These are phyloP conservation scores for Lepus americanus DNA, from an alignment of 2,113 vertebrate species.

Conservation along the genomic window DNA sequence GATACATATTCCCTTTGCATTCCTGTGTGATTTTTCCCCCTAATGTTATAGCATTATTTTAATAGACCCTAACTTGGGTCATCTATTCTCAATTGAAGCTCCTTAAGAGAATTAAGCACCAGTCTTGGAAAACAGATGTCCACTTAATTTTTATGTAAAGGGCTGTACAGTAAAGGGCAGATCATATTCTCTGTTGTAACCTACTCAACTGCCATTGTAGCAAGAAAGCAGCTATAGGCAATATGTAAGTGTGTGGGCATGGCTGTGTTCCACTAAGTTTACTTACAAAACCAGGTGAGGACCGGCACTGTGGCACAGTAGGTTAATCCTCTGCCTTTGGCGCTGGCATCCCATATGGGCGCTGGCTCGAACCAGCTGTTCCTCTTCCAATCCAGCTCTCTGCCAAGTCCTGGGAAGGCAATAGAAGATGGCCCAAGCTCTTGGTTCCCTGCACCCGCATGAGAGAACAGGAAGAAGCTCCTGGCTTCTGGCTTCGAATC, in stretches of 20 bases:
- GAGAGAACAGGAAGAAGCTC: no score
- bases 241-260: neutral
- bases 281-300: neutral
- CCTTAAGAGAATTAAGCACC: neutral
- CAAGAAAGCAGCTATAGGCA: neutral
- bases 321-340: no score
- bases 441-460: no score
- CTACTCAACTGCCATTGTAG: neutral
- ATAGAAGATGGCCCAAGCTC: no score
- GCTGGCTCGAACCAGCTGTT: no score
- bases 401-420: no score
- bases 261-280: neutral
- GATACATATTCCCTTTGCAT: neutral
- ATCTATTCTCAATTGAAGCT: neutral
- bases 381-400: no score
- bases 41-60: neutral
- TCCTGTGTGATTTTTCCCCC: neutral
- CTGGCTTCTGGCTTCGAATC: no score
- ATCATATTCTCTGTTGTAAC: neutral
- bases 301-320: no score
- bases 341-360: no score
- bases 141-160: neutral
- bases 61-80: neutral
- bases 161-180: neutral
- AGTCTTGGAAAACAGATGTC: neutral